Conservation (phyloP, 2,113 vertebrate genomes). For the Polypterus bichir region DNA sequence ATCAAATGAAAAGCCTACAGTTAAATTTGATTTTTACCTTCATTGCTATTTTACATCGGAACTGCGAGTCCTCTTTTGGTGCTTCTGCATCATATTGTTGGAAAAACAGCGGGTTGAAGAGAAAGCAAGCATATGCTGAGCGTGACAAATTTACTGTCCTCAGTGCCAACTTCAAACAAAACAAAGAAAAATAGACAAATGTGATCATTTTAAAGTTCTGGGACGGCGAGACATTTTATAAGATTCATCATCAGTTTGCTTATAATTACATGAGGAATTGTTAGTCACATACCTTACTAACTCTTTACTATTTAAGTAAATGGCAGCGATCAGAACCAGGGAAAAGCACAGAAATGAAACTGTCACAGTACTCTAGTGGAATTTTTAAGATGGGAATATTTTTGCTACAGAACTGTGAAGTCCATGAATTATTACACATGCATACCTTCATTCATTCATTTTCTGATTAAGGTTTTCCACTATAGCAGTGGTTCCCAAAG, state of each 20-base stretch:
- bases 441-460: no score
- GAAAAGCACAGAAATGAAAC: background rate
- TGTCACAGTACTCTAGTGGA: no score
- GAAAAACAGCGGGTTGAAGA: slow-evolving; percentile 81
- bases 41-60: slow-evolving; percentile 78
- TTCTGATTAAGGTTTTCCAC: no score
- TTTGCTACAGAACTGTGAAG: no score
- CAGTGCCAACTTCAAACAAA: slow-evolving; percentile 58
- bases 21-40: slow-evolving; percentile 50
- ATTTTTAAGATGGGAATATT: no score
- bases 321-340: slow-evolving; percentile 4
- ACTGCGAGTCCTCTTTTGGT: slow-evolving; percentile 17
- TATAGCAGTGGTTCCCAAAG: no score
- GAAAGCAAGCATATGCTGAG: slow-evolving; percentile 86
- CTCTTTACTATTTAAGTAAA: background rate
- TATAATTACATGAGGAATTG: no score
- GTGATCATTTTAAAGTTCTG: background rate
- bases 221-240: no score
- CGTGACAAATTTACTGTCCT: slow-evolving; percentile 80
- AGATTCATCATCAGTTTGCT: no score
- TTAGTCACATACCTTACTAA: no score
- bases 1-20: background rate
- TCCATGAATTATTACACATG: no score
- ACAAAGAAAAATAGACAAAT: background rate
- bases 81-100: slow-evolving; percentile 48